Percentiles rank a stretch among this genome's conserved stretches.
Evolutionary conservation across 2,888 invertebrate species (phyloP).

Genomic region (Dysmachus trigonus): DNA sequence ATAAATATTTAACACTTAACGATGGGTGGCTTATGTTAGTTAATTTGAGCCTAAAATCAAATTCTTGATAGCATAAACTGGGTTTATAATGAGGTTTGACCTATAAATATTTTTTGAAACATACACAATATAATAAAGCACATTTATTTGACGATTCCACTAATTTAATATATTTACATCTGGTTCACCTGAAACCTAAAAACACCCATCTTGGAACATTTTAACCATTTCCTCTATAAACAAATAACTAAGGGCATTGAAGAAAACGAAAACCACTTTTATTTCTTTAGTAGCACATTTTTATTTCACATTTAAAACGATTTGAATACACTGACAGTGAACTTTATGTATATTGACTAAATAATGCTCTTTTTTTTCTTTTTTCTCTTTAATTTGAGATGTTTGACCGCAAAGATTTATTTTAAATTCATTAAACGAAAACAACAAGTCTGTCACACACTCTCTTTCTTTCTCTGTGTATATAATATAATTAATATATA

Average conservation of each 20-base stretch:
- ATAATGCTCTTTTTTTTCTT: not conserved
- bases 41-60: too few species aligned
- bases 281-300: slow-evolving; percentile 30
- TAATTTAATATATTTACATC: too few species aligned
- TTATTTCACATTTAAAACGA: slow-evolving; percentile 43
- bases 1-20: too few species aligned
- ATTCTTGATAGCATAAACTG: too few species aligned
- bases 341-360: slow-evolving; percentile 22
- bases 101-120: too few species aligned
- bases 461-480: not conserved
- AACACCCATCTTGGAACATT: too few species aligned
- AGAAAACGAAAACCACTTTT: not conserved
- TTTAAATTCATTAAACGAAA: slow-evolving; percentile 10
- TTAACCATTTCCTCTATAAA: too few species aligned
- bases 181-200: too few species aligned
- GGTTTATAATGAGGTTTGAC: too few species aligned
- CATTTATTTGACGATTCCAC: too few species aligned
- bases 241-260: not conserved
- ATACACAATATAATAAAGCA: too few species aligned
- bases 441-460: not conserved
- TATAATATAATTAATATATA: not conserved
- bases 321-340: slow-evolving; percentile 38
- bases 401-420: slow-evolving; percentile 3
- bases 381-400: not conserved
- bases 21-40: too few species aligned